Evolutionary conservation across 2,797 vertebrate species (phyloP).

Genomic region (Catamblyrhynchus diadema): DNA sequence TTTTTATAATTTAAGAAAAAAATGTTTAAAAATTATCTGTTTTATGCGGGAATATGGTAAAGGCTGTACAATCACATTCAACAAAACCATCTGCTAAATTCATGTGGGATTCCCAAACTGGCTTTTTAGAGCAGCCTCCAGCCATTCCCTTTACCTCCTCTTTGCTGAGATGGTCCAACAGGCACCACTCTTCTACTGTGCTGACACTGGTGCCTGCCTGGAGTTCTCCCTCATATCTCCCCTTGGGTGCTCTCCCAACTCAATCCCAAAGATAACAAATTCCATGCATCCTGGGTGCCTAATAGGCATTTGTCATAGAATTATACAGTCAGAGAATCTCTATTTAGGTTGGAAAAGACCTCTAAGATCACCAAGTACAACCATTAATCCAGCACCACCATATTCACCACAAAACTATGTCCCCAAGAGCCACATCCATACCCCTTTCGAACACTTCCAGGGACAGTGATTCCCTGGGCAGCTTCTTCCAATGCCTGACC

Average conservation of each 20-base stretch:
- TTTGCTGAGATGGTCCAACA: neutral
- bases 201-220: neutral
- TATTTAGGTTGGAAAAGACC: neutral
- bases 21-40: rapidly evolving
- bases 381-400: neutral
- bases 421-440: neutral
- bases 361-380: neutral
- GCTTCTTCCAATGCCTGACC: neutral
- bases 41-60: neutral
- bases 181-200: neutral
- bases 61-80: neutral
- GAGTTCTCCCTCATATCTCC: neutral
- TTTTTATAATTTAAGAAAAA: neutral
- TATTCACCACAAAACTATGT: neutral
- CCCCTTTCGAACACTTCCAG: neutral
- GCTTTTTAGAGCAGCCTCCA: neutral
- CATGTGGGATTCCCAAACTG: neutral
- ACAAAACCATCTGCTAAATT: neutral
- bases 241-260: neutral
- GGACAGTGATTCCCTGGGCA: neutral
- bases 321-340: neutral
- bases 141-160: neutral
- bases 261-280: neutral
- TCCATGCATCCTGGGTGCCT: neutral
- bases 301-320: neutral